Conservation (phyloP, 1,140 invertebrate species). For the Temnothorax longispinosus region DNA sequence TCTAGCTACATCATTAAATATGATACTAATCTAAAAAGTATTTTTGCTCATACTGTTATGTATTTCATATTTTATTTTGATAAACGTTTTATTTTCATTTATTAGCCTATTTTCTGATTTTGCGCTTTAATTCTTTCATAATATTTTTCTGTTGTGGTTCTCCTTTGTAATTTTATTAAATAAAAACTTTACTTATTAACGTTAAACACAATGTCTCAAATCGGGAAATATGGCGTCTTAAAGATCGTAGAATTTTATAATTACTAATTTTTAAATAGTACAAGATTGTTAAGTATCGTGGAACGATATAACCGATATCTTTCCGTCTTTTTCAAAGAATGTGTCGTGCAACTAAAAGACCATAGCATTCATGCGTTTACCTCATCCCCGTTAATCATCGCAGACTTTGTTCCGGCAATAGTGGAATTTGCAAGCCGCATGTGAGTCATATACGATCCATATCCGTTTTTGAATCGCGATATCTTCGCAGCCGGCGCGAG, state of each 20-base stretch:
- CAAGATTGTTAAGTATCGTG: background rate
- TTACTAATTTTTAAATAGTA: background rate
- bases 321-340: background rate
- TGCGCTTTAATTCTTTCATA: background rate
- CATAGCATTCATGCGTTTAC: background rate
- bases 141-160: background rate
- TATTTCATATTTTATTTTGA: background rate
- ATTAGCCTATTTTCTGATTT: background rate
- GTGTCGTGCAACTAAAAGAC: background rate
- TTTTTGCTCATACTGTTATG: background rate
- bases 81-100: background rate
- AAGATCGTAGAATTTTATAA: background rate
- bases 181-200: background rate
- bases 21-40: background rate
- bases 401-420: conserved; percentile 14
- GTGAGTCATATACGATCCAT: conserved; percentile 59
- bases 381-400: conserved; percentile 44
- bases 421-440: background rate
- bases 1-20: background rate
- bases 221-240: no score
- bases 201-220: no score
- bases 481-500: conserved; percentile 22
- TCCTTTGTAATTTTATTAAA: background rate
- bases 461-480: conserved; percentile 38
- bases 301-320: background rate